Percentiles rank a stretch among this genome's conserved stretches.
These are phyloP conservation scores for Antheraea assamensis DNA, from an alignment of 2,888 invertebrate species.

Conservation along the genomic window DNA sequence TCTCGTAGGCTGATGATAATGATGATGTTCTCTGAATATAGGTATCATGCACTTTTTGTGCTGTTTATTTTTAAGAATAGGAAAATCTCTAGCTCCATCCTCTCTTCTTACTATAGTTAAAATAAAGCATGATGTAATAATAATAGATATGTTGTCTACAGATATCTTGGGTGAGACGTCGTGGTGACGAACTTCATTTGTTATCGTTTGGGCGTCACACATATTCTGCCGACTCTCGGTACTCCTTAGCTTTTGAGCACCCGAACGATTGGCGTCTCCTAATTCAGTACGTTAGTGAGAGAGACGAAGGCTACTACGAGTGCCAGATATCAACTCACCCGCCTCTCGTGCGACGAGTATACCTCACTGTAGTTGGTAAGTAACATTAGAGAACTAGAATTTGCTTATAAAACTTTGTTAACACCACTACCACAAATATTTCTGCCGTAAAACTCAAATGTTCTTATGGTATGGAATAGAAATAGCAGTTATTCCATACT, in stretches of 20 bases:
- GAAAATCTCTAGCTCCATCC: neutral
- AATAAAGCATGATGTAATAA: neutral
- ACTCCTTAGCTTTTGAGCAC: conserved; percentile 85
- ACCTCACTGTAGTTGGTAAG: conserved; percentile 88
- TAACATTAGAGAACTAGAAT: conserved; percentile 27
- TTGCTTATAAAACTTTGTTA: neutral
- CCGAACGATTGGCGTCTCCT: conserved; percentile 90
- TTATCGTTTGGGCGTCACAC: conserved; percentile 86
- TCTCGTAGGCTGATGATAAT: too few species aligned
- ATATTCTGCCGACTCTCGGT: conserved; percentile 85
- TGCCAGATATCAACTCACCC: conserved; percentile 91
- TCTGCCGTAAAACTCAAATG: too few species aligned
- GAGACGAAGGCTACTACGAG: conserved; percentile 90
- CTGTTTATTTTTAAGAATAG: too few species aligned
- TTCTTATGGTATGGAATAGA: too few species aligned
- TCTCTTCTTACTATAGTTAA: neutral
- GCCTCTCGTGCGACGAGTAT: conserved; percentile 86
- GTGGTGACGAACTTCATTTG: conserved; percentile 85
- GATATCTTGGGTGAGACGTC: conserved; percentile 87
- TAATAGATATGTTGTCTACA: conserved; percentile 36
- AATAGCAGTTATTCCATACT: too few species aligned
- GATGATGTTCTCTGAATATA: too few species aligned
- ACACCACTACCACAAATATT: neutral
- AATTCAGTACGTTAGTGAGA: conserved; percentile 87
- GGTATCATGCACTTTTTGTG: too few species aligned